Evolutionary conservation across 1,140 invertebrate species (phyloP).

Genomic region (Drosophila miranda): DNA sequence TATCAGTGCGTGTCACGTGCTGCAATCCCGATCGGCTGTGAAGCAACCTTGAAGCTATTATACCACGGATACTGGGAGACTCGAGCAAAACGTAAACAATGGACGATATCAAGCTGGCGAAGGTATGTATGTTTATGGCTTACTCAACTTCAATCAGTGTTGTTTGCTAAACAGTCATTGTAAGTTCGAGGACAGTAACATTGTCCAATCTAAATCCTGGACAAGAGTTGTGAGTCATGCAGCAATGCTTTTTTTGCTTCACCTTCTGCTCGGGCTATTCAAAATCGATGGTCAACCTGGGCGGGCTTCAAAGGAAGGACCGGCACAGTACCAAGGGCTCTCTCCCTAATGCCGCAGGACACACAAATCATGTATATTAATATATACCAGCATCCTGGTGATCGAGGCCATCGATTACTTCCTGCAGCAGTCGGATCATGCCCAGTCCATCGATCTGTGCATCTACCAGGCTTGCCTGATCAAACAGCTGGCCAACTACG

Average conservation of each 20-base stretch:
- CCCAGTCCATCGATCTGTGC: no score
- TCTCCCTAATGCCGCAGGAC: slow-evolving; percentile 8
- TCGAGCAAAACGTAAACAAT: slow-evolving; percentile 71
- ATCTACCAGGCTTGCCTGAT: no score
- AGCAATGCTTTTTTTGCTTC: slow-evolving; percentile 12
- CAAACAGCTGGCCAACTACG: no score
- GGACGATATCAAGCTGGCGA: slow-evolving; percentile 73
- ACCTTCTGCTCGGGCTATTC: slow-evolving; percentile 15
- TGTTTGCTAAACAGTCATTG: slow-evolving; percentile 4
- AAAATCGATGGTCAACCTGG: slow-evolving; percentile 66
- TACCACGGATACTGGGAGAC: slow-evolving; percentile 1
- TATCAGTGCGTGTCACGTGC: neutral
- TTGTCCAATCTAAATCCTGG: slow-evolving; percentile 19
- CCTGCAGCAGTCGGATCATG: no score
- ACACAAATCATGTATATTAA: slow-evolving; percentile 27
- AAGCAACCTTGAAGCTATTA: no score
- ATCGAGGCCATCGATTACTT: no score
- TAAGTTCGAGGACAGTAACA: no score
- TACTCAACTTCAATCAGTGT: slow-evolving; percentile 30
- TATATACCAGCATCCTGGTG: no score
- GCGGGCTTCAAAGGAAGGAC: neutral
- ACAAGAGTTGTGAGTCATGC: slow-evolving; percentile 60
- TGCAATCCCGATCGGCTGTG: no score
- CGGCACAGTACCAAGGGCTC: slow-evolving; percentile 19
- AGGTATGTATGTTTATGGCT: slow-evolving; percentile 60